phyloP scores from a whole-genome alignment of 2,888 invertebrate genomes.

The Abrostola triplasia region DNA sequence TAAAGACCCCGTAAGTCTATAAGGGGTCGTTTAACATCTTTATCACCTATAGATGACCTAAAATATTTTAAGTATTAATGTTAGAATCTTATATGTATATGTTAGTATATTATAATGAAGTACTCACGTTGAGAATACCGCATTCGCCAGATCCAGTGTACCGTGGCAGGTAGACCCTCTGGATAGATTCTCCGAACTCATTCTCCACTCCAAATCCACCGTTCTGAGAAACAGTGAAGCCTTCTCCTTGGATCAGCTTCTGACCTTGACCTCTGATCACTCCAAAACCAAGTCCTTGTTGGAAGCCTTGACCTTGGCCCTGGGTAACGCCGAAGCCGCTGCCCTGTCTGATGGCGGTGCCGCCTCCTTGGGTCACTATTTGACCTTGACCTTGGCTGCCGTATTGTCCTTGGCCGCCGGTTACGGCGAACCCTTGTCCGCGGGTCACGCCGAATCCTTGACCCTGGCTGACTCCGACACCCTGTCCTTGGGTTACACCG shows the following conservation, averaged over 20 bases:
- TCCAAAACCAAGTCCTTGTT: conserved; percentile 26
- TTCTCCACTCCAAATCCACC: conserved; percentile 64
- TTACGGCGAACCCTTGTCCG: conserved; percentile 47
- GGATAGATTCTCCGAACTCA: conserved; percentile 36
- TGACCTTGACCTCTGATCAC: conserved; percentile 49
- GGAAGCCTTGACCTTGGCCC: conserved; percentile 31
- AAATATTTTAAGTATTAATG: too few relatives aligned
- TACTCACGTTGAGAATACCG: conserved; percentile 80
- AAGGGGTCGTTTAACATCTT: too few relatives aligned
- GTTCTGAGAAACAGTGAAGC: conserved; percentile 51
- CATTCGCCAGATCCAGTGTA: conserved; percentile 63
- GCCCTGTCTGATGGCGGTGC: conserved; percentile 37
- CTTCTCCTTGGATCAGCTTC: conserved; percentile 31
- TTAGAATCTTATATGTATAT: neutral
- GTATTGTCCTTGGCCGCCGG: conserved; percentile 30
- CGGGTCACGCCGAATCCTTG: conserved; percentile 39
- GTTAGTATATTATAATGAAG: neutral
- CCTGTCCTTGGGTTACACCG: neutral
- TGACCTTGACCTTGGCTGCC: conserved; percentile 29
- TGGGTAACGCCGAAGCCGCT: conserved; percentile 21
- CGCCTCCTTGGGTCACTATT: conserved; percentile 43
- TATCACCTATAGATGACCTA: too few relatives aligned
- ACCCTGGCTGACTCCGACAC: conserved; percentile 18
- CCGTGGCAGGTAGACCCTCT: conserved; percentile 41
- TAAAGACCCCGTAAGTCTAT: too few relatives aligned